Percentiles rank a stretch among this genome's conserved stretches.
These are phyloP conservation scores for Dendrocopos noguchii DNA, from an alignment of 2,113 vertebrate genomes.

Conservation along the genomic window DNA sequence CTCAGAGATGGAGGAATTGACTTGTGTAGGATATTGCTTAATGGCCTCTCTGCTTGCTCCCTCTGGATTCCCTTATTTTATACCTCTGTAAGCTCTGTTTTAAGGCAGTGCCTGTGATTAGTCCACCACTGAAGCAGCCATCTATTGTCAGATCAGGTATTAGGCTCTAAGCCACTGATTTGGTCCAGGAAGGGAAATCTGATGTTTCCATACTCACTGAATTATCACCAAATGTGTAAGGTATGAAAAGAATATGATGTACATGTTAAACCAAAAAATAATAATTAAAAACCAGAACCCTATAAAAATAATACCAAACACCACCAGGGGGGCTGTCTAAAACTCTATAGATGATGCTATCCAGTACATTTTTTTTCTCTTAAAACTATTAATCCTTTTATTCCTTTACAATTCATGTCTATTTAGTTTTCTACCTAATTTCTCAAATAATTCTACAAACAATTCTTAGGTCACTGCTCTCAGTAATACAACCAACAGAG, in stretches of 20 bases:
- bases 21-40: not conserved
- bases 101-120: not conserved
- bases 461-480: not conserved
- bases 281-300: not conserved
- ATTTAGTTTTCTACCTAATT: not conserved
- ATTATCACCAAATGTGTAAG: not conserved
- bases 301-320: not conserved
- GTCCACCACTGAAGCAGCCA: not conserved
- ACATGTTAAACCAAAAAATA: not conserved
- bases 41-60: not conserved
- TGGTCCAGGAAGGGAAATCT: not conserved
- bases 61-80: not conserved
- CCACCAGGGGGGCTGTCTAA: not conserved
- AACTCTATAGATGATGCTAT: not conserved
- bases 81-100: not conserved
- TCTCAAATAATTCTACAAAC: not conserved
- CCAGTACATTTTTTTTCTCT: not conserved
- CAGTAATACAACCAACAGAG: not conserved
- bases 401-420: not conserved
- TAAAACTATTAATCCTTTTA: not conserved
- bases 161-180: not conserved
- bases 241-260: not conserved
- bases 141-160: not conserved
- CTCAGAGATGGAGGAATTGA: not conserved
- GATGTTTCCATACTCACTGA: not conserved